Percentiles rank a stretch among this genome's conserved stretches.
These are phyloP conservation scores for Centruroides sculpturatus DNA, from an alignment of 1,140 invertebrate genomes.

Conservation along the genomic window DNA sequence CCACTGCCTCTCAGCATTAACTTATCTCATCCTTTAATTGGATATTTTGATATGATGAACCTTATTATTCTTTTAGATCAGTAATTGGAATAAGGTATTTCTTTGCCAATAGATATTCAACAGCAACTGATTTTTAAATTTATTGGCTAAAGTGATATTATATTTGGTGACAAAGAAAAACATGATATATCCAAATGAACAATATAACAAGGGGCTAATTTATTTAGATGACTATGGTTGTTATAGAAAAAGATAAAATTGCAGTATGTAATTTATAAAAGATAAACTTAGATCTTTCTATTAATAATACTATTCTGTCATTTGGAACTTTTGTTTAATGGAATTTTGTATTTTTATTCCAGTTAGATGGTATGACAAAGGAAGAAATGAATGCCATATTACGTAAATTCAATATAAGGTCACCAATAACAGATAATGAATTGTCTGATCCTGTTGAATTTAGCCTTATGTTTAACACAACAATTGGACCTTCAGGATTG, in stretches of 20 bases:
- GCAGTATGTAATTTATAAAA: not conserved
- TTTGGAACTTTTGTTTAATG: too few relatives aligned
- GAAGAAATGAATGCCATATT: constrained; percentile 74
- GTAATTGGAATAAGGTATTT: too few relatives aligned
- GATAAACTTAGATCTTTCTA: not conserved
- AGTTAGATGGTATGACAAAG: constrained; percentile 73
- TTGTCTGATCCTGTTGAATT: constrained; percentile 91
- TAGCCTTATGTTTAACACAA: constrained; percentile 96
- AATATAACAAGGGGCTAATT: not conserved
- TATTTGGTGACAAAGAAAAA: too few relatives aligned
- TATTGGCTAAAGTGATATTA: too few relatives aligned
- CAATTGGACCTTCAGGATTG: constrained; percentile 88
- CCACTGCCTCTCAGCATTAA: too few relatives aligned
- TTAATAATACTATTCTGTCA: not conserved
- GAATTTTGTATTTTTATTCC: not conserved
- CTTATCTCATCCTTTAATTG: too few relatives aligned
- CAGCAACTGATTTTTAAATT: too few relatives aligned
- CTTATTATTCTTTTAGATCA: too few relatives aligned
- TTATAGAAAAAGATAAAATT: not conserved
- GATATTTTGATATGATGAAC: too few relatives aligned
- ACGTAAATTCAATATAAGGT: constrained; percentile 80
- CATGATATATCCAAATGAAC: not conserved
- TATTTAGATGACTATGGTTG: too few relatives aligned
- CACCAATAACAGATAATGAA: constrained; percentile 85
- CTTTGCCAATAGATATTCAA: too few relatives aligned